Evolutionary conservation across 1,140 invertebrate genomes (phyloP).

Genomic region (Pachyrhynchus sulphureomaculatus): DNA sequence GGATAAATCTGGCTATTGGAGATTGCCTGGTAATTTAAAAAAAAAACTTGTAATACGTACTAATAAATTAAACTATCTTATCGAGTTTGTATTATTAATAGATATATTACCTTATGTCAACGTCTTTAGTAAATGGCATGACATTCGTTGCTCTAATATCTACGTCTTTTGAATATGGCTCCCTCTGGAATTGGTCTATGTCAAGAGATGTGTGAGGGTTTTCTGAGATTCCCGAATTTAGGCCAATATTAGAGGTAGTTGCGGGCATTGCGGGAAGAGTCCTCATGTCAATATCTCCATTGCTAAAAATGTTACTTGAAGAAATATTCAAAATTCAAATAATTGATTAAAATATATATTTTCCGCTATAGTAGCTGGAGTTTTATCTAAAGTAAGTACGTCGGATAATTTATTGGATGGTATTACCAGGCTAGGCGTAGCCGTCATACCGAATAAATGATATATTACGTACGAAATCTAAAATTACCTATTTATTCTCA

Average conservation of each 20-base stretch:
- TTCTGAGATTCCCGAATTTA: neutral
- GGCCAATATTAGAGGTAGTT: neutral
- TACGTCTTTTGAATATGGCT: too few species aligned
- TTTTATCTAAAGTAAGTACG: too few species aligned
- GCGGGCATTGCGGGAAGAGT: constrained; percentile 36
- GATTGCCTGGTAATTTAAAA: neutral
- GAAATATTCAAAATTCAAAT: neutral
- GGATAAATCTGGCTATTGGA: neutral
- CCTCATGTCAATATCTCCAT: constrained; percentile 51
- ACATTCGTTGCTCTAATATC: constrained; percentile 36
- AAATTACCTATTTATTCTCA: constrained; percentile 44
- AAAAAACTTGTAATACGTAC: too few species aligned
- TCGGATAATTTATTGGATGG: too few species aligned
- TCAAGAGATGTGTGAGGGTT: constrained; percentile 9
- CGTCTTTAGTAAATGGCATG: constrained; percentile 38
- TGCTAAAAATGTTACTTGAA: constrained; percentile 37
- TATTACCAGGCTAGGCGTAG: too few species aligned
- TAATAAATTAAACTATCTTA: too few species aligned
- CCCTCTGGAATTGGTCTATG: constrained; percentile 14
- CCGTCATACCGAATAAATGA: too few species aligned
- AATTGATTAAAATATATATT: neutral
- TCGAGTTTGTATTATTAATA: too few species aligned
- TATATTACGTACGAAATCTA: too few species aligned
- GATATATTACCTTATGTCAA: constrained; percentile 52
- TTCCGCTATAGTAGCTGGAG: too few species aligned